Conservation (phyloP, 2,888 invertebrate genomes). For the Mythimna impura region DNA sequence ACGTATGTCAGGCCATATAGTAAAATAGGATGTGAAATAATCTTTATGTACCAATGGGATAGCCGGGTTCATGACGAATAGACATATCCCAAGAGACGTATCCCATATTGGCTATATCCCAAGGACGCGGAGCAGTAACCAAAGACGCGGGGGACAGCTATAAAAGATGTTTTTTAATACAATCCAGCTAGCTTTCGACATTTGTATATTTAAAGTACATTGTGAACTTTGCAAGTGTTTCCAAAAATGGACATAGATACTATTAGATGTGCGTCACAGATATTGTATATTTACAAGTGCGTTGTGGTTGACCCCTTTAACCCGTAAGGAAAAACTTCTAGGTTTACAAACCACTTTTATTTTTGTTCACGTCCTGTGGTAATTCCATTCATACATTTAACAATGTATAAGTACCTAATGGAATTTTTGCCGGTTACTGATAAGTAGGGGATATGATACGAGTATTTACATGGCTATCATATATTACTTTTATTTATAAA, state of each 20-base stretch:
- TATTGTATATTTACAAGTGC: background rate
- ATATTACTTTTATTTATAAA: background rate
- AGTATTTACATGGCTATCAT: slow-evolving; percentile 4
- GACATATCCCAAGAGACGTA: too few species aligned
- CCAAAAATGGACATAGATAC: background rate
- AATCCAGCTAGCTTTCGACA: too few species aligned
- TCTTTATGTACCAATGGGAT: too few species aligned
- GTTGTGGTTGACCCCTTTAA: background rate
- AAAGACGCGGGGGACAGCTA: too few species aligned
- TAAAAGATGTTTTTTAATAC: too few species aligned
- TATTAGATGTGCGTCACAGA: background rate
- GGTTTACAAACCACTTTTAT: slow-evolving; percentile 11
- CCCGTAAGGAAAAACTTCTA: slow-evolving; percentile 9
- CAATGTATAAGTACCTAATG: slow-evolving; percentile 4
- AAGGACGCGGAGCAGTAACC: too few species aligned
- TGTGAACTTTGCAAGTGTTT: background rate
- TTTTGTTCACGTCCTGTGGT: slow-evolving; percentile 17
- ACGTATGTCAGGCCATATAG: too few species aligned
- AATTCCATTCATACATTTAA: slow-evolving; percentile 26
- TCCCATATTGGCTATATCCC: too few species aligned
- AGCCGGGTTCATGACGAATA: too few species aligned
- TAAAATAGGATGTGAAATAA: too few species aligned
- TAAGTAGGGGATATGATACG: background rate
- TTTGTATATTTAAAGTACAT: too few species aligned
- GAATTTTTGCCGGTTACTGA: slow-evolving; percentile 2